Base-by-base conservation (phyloP, 53 echinoderm and acorn worm species). In the Paracentrotus lividus region DNA sequence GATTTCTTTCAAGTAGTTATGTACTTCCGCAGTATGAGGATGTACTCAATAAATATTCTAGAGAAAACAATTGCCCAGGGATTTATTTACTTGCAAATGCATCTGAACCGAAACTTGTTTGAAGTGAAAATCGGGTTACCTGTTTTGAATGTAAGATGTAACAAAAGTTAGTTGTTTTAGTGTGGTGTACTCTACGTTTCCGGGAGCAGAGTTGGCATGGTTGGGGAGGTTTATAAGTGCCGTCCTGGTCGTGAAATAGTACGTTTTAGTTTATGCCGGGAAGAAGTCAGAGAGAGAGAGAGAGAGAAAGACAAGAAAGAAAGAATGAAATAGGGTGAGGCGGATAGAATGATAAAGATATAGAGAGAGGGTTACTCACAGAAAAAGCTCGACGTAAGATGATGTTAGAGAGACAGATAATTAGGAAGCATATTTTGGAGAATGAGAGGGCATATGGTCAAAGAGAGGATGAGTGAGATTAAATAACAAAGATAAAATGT, bases 121-220 rank as follows among this genome's bases (percentile, higher is more conserved):
- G 5, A 14, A 0, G 26, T n/a, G 26, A 36, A 1, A 40, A 36
- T 72, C 72, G 40, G 1, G 14, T 40, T 72, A 40, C 72, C 38
- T 36, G 4, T 72, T 36, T 67, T 5, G 12, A 32, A 20, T 40
- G 5, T 34, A 36, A 40, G 21, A 38, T 72, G 64, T 1, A n/a
- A n/a, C n/a, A n/a, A n/a, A n/a, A n/a, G n/a, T n/a, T n/a, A 72
- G 38, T 40, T 38, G 72, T 72, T 72, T 72, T 36, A 72, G 72
- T 34, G 36, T 38, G 29, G 59, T n/a, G n/a, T 4, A 59, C 23
- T 59, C n/a, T 9, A 64, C 64, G 12, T 13, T 6, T 27, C 29
- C 59, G 23, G n/a, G 31, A 27, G 18, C 54, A 54, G 54, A 54
- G 13, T 54, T 54, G 18, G 53, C n/a, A n/a, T n/a, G 8, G 57